phyloP scores from a whole-genome alignment of 2,113 vertebrate species.

The Microcebus griseorufus region DNA sequence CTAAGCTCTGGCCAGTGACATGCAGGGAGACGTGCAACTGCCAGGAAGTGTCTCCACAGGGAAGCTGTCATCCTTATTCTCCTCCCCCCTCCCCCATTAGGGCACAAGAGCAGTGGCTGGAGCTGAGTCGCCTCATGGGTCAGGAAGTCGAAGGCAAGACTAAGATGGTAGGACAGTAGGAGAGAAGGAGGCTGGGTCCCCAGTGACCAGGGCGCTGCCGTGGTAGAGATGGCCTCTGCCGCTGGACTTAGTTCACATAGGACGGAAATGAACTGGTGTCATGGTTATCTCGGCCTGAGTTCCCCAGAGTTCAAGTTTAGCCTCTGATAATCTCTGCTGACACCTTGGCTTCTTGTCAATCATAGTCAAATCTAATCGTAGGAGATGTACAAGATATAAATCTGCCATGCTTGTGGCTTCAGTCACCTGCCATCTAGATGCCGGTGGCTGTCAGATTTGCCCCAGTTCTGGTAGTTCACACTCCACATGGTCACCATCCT shows the following conservation, averaged over 20 bases:
- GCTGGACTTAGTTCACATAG: background rate
- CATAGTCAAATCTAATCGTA: background rate
- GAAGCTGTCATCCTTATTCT: background rate
- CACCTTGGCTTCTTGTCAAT: background rate
- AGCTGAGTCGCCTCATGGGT: background rate
- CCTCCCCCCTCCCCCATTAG: background rate
- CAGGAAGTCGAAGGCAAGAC: background rate
- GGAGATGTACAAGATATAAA: background rate
- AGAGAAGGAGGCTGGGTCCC: background rate
- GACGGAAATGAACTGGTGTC: background rate
- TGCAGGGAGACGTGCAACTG: background rate
- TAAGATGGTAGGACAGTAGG: background rate
- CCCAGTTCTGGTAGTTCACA: background rate
- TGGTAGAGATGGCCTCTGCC: background rate
- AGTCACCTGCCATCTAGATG: background rate
- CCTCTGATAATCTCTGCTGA: background rate
- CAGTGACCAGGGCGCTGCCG: background rate
- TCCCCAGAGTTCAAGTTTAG: background rate
- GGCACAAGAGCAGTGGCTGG: background rate
- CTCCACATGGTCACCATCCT: background rate
- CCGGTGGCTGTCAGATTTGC: background rate
- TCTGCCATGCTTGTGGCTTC: background rate
- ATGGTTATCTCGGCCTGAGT: background rate
- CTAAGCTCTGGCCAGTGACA: background rate
- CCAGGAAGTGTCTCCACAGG: background rate